Evolutionary conservation across 2,888 invertebrate genomes (phyloP), one percentile per base, ranked within the genome.

Genomic region (Scaptomyza polygonia): DNA sequence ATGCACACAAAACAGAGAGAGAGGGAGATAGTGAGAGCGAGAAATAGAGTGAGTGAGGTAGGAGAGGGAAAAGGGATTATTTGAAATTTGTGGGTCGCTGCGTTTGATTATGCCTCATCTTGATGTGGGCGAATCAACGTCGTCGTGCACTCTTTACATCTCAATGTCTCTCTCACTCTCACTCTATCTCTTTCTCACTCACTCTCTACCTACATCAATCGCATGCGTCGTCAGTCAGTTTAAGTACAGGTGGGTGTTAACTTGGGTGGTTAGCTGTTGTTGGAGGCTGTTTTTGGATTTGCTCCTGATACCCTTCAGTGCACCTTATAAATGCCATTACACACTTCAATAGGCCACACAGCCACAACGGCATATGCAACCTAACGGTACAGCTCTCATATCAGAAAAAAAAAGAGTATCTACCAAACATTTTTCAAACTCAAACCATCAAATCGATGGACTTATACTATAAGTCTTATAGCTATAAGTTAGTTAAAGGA

Each of bases 181-280:
- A 5, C 5, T 45, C 6, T 11, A 2, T 12, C 5, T 6, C 21
- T 21, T n/a, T 30, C 30, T 8, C 12, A 12, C 11, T 5, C 12
- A 4, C 47, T 30, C 47, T 30, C 30, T 12, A 6, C 5, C 6
- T 18, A n/a, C n/a, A n/a, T n/a, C 42, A 42, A 45, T 45, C 11
- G 16, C 29, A 47, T 51, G 32, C 39, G 39, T 47, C 39, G 39
- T 47, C 36, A 32, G 16, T 18, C 8, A n/a, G n/a, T 45, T 12
- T 5, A 21, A 44, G n/a, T 29, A 49, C 29, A 39, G 45, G 73
- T 84, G 86, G 88, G 81, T 79, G 89, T 75, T 70, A 77, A 76
- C 77, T 62, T 47, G 48, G 44, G 51, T 58, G 45, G 49, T 36
- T 36, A 16, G 25, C 65, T 75, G 59, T 9, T 14, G 3, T 81